Evolutionary conservation across 2,113 vertebrate species (phyloP).

Genomic region (Uropsilus gracilis): DNA sequence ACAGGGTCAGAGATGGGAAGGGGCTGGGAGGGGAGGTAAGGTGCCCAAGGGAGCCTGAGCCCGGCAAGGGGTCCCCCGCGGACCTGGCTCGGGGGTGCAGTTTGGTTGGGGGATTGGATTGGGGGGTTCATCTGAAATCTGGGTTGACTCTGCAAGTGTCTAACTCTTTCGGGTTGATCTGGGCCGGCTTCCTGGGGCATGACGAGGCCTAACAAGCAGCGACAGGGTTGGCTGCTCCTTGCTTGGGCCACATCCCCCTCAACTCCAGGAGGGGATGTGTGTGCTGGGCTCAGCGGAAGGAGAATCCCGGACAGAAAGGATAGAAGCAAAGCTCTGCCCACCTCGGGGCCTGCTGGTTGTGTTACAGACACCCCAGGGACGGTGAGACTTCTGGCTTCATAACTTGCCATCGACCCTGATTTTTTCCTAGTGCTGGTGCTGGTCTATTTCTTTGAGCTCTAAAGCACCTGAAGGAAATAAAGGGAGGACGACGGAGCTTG

Average conservation of each 20-base stretch:
- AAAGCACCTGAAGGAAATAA: neutral
- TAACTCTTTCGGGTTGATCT: neutral
- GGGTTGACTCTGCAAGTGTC: neutral
- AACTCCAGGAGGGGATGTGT: neutral
- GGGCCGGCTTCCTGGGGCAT: neutral
- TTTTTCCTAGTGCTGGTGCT: neutral
- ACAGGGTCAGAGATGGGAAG: neutral
- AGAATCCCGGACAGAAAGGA: neutral
- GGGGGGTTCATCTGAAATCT: neutral
- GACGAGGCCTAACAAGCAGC: neutral
- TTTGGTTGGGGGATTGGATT: too few species aligned
- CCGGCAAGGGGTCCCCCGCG: too few species aligned
- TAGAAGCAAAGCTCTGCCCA: neutral
- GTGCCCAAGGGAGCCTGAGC: neutral
- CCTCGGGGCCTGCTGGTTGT: neutral
- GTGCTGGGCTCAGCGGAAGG: too few species aligned
- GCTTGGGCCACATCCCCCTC: neutral
- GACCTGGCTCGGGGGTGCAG: neutral
- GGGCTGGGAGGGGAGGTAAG: fast-evolving
- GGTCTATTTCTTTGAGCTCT: neutral
- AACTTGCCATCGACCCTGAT: neutral
- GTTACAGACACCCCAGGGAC: neutral
- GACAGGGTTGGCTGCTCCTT: neutral
- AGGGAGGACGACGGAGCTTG: neutral
- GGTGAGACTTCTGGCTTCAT: fast-evolving